Evolutionary conservation across 2,113 vertebrate genomes (phyloP), one percentile per base, ranked within the genome.

Genomic region (Blennius ocellaris): DNA sequence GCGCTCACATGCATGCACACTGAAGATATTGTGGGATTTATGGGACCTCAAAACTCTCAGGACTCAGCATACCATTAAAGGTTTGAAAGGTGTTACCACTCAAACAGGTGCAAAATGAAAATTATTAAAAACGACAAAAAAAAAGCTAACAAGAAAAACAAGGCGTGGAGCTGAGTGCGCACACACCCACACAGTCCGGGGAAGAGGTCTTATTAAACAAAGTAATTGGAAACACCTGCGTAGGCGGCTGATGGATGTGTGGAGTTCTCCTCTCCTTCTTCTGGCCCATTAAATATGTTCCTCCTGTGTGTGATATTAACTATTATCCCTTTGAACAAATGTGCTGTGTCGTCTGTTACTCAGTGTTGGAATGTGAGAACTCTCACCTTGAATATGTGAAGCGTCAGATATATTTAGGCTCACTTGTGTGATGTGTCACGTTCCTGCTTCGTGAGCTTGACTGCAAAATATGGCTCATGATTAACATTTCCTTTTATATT

Each of bases 211-310:
- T 41, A 85, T 78, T 73, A 54, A 64, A 61, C 49, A 43, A 48
- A 70, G 37, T 69, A n/a, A 58, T 49, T 48, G 36, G 53, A 78
- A 58, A 61, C 21, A 62, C 47, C 56, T 47, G 53, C 38, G 69
- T 77, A 43, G 49, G 79, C 38, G 72, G 57, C 11, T 83, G 71
- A 67, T 56, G 44, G 48, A n/a, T 30, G 66, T 7, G 5, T 49
- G 7, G 38, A 30, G 21, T 30, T 30, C 21, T 30, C 21, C 21
- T 30, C 21, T 30, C 21, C 21, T 30, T 30, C 45, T 16, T 40
- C 16, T 50, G 16, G 59, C 36, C 39, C 44, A 48, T 76, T 15
- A 67, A 57, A 58, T 54, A 47, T 65, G 14, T 49, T 11, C 56
- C 40, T 37, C n/a, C 45, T 40, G 11, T 36, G 5, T 21, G 11